phyloP scores from a whole-genome alignment of 2,113 vertebrate genomes.

The Nettapus auritus region DNA sequence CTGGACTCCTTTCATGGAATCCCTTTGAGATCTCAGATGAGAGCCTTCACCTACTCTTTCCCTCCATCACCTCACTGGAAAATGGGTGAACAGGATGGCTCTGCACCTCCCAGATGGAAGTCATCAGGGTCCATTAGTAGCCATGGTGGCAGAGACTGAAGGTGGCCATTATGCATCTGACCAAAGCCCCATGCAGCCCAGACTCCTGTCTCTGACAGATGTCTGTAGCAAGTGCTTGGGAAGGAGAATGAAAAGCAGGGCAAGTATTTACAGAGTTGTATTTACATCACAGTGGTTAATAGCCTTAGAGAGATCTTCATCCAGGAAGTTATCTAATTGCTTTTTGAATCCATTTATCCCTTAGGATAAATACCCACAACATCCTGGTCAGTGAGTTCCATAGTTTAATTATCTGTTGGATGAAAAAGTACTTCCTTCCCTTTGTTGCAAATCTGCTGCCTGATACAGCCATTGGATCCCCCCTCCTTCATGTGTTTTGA shows the following conservation, averaged over 20 bases:
- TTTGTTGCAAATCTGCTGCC: neutral
- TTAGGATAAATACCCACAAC: slow-evolving; percentile 48
- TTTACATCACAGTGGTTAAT: slow-evolving; percentile 49
- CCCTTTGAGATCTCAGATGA: neutral
- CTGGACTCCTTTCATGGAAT: neutral
- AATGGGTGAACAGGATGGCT: neutral
- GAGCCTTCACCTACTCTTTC: neutral
- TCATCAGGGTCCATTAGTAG: neutral
- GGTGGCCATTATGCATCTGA: neutral
- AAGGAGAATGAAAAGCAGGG: neutral
- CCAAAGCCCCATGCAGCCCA: neutral
- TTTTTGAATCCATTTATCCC: slow-evolving; percentile 65
- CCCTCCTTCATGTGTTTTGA: neutral
- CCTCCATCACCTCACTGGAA: neutral
- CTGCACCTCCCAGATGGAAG: neutral
- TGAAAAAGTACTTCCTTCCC: slow-evolving; percentile 6
- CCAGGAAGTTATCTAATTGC: slow-evolving; percentile 63
- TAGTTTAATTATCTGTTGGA: slow-evolving; percentile 30
- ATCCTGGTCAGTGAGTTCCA: slow-evolving; percentile 51
- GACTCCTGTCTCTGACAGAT: neutral
- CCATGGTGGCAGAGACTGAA: neutral
- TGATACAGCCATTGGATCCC: neutral
- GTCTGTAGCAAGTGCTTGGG: neutral
- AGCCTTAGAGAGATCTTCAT: slow-evolving; percentile 34
- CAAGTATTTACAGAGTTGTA: slow-evolving; percentile 5